Evolutionary conservation across 2,113 vertebrate species (phyloP), one percentile per base, ranked within the genome.

Genomic region (Anas platyrhynchos): DNA sequence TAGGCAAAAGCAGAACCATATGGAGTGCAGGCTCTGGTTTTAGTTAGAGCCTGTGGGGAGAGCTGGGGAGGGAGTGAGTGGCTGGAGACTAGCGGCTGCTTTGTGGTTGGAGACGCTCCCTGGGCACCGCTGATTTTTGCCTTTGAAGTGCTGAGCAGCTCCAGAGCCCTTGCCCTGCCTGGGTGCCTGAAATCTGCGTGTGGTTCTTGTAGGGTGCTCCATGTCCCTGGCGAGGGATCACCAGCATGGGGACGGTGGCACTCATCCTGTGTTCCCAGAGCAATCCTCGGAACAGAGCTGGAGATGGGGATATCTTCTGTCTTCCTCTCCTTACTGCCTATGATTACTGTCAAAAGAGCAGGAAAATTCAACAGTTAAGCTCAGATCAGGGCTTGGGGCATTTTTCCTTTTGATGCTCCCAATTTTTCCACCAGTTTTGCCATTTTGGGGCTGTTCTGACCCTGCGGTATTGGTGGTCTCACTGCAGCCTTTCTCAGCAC

Each of bases 1-100:
- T 62, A 32, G 34, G 61, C 61, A 94, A 97, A 97, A 96, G 72
- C 86, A 75, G 92, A 95, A 79, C 94, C 95, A 91, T 82, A 73
- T 94, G 92, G 87, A 48, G 69, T 4, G 0, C 1, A 0, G 0
- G 73, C 73, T 96, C 95, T 88, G 95, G 26, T 65, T 91, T 86
- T 92, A 92, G 58, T 86, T 36, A 36, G 2, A 76, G 58, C 52
- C 13, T 56, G 36, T 0, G 5, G 69, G 79, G 20, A 32, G 59
- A 32, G 67, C 54, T 12, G 91, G 7, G 25, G 36, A 52, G 9
- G 20, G 83, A 84, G 20, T 10, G 26, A 27, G 59, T 13, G 4
- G 69, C 2, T 23, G 6, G 76, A 84, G 84, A 73, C 1, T 20
- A 83, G 82, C 25, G 7, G 31, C 1, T 2, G 2, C 68, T 7